These are phyloP conservation scores for Pogonophryne albipinna DNA, from an alignment of 2,797 vertebrate species.

Conservation along the genomic window DNA sequence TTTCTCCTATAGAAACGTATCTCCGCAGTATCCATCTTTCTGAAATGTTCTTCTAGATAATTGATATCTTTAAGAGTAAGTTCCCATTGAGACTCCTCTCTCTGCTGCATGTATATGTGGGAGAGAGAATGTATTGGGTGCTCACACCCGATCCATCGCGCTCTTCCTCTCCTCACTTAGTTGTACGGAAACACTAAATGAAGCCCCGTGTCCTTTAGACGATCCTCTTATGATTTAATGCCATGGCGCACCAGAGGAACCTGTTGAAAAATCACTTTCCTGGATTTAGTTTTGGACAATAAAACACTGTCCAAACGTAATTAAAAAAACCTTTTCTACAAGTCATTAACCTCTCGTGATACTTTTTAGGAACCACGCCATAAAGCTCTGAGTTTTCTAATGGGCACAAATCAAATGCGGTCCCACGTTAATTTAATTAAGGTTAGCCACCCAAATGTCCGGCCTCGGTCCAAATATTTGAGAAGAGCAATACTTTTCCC, in stretches of 20 bases:
- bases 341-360: slow-evolving; percentile 83
- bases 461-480: slow-evolving; percentile 83
- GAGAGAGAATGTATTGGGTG: slow-evolving; percentile 57
- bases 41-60: slow-evolving; percentile 51
- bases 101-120: slow-evolving; percentile 3
- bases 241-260: slow-evolving; percentile 50
- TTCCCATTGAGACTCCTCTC: slow-evolving; percentile 50
- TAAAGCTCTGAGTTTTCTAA: slow-evolving; percentile 83
- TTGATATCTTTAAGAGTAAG: slow-evolving; percentile 75
- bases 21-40: slow-evolving; percentile 24
- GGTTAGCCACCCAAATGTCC: slow-evolving; percentile 76
- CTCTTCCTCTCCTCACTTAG: slow-evolving; percentile 53
- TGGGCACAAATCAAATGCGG: slow-evolving; percentile 85
- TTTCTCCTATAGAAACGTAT: slow-evolving; percentile 9
- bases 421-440: slow-evolving; percentile 86
- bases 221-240: slow-evolving; percentile 77
- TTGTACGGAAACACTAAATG: slow-evolving; percentile 71
- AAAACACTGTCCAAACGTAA: slow-evolving; percentile 83
- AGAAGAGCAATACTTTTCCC: slow-evolving; percentile 78
- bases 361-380: slow-evolving; percentile 83
- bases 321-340: slow-evolving; percentile 79
- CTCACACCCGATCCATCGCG: slow-evolving; percentile 58
- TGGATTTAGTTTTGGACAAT: slow-evolving; percentile 82
- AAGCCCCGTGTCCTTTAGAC: slow-evolving; percentile 74
- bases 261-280: slow-evolving; percentile 79